A percentile compares a stretch with the other conserved stretches of the same genome.
Conservation (phyloP, 2,113 vertebrate genomes). For the Semnopithecus entellus region DNA sequence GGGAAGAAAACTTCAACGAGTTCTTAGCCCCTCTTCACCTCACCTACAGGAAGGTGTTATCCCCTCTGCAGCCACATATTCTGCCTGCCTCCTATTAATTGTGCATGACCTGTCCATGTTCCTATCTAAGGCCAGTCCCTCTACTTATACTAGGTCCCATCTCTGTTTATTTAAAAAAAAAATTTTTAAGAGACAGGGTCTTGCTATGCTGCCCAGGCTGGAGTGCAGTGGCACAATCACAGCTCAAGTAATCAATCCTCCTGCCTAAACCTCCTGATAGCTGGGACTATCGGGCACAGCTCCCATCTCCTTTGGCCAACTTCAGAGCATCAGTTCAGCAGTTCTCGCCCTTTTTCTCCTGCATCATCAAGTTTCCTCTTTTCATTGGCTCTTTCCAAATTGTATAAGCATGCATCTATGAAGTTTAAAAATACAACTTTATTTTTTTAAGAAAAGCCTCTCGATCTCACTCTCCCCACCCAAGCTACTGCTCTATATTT, state of each 20-base stretch:
- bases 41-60: background rate
- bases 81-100: background rate
- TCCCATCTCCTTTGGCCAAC: background rate
- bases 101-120: background rate
- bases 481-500: background rate
- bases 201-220: background rate
- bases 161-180: background rate
- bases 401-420: background rate
- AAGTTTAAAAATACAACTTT: background rate
- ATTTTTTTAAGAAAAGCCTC: background rate
- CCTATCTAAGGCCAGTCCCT: background rate
- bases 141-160: background rate
- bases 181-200: background rate
- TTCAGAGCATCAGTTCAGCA: background rate
- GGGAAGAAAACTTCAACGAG: background rate
- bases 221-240: background rate
- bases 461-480: background rate
- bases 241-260: background rate
- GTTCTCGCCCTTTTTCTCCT: background rate
- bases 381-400: constrained; percentile 20
- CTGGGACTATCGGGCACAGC: background rate
- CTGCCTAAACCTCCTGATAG: background rate
- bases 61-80: background rate
- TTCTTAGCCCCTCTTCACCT: background rate
- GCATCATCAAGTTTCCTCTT: background rate